Conservation (phyloP, 2,797 vertebrate genomes). For the Crocodylus rhombifer region DNA sequence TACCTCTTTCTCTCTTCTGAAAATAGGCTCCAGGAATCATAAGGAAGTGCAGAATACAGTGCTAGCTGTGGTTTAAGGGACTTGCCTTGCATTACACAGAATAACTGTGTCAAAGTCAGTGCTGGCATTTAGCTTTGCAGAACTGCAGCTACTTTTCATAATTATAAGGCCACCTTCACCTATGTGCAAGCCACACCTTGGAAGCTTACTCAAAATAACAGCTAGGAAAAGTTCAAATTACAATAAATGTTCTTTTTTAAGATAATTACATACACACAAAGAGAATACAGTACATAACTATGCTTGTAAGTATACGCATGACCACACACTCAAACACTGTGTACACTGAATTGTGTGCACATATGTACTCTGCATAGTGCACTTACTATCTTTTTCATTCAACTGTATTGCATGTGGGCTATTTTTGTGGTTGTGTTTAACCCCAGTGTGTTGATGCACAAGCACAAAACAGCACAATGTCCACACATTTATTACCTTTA, state of each 20-base stretch:
- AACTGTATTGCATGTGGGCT: not conserved
- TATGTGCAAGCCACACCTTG: slow-evolving; percentile 4
- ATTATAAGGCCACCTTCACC: not conserved
- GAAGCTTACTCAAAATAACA: not conserved
- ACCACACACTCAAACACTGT: no score
- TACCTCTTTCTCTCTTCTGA: not conserved
- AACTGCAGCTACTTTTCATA: not conserved
- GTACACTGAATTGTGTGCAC: not conserved
- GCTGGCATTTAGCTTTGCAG: not conserved
- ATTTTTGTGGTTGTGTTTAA: not conserved
- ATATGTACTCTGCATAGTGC: not conserved
- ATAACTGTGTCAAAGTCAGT: not conserved
- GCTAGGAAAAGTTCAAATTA: not conserved
- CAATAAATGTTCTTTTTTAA: not conserved
- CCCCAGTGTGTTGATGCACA: fast-evolving
- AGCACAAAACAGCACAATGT: not conserved
- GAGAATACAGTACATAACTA: not conserved
- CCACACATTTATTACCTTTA: not conserved
- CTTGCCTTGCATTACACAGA: not conserved
- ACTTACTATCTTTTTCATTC: not conserved
- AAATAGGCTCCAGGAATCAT: slow-evolving; percentile 17
- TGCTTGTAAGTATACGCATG: no score
- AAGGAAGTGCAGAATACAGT: not conserved
- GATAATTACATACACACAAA: no score
- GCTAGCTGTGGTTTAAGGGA: slow-evolving; percentile 17